Conservation (phyloP, 1,140 invertebrate species). For the Stegodyphus mimosarum region DNA sequence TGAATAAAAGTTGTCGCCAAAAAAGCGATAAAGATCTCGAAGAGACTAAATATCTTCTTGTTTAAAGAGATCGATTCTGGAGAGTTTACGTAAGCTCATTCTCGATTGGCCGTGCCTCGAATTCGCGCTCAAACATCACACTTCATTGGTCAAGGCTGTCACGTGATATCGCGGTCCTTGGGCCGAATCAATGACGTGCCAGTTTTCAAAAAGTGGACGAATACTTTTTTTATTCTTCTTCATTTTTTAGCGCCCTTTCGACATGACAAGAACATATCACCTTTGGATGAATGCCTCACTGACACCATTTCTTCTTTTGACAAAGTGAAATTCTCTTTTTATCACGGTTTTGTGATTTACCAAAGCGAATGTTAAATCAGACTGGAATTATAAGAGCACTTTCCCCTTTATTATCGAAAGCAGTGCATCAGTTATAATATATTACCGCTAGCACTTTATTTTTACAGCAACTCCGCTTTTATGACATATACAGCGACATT, state of each 20-base stretch:
- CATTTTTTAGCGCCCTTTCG: not conserved
- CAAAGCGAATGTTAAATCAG: too few species aligned
- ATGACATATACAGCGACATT: too few species aligned
- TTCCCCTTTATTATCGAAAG: too few species aligned
- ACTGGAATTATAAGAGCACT: too few species aligned
- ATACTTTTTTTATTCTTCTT: not conserved
- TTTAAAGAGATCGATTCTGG: slow-evolving; percentile 12
- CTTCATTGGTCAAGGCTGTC: slow-evolving; percentile 52
- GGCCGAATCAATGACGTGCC: slow-evolving; percentile 45
- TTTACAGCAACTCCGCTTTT: too few species aligned
- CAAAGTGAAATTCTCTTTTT: too few species aligned
- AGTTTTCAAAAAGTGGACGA: slow-evolving; percentile 26
- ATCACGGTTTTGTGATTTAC: too few species aligned
- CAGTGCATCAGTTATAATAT: too few species aligned
- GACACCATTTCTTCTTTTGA: too few species aligned
- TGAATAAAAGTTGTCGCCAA: not conserved
- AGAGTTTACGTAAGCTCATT: slow-evolving; percentile 25
- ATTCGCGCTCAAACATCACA: slow-evolving; percentile 16
- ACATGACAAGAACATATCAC: too few species aligned
- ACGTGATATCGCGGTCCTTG: slow-evolving; percentile 46
- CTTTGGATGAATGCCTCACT: too few species aligned
- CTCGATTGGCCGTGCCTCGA: slow-evolving; percentile 27
- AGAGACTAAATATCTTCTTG: not conserved
- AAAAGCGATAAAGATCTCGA: not conserved
- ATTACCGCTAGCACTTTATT: too few species aligned